A percentile compares a stretch with the other conserved stretches of the same genome.
phyloP scores from a whole-genome alignment of 2,888 invertebrate species.

The Bellardia bayeri region DNA sequence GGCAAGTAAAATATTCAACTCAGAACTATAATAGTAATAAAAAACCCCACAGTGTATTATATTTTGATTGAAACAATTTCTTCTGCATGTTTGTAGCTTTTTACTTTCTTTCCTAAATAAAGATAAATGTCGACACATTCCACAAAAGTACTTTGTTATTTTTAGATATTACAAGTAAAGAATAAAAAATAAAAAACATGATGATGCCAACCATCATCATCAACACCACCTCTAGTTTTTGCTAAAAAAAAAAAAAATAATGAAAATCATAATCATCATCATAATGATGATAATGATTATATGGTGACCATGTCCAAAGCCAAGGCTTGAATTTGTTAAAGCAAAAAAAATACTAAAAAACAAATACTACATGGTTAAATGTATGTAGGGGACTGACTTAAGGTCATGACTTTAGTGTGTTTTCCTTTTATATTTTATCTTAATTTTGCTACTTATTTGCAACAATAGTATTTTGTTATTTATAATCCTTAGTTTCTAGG shows the following conservation, averaged over 20 bases:
- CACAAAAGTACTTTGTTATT: constrained; percentile 23
- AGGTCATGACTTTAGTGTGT: constrained; percentile 57
- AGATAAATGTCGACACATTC: constrained; percentile 44
- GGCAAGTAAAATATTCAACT: constrained; percentile 2
- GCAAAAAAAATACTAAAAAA: background rate
- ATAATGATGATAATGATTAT: constrained; percentile 41
- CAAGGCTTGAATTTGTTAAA: constrained; percentile 21
- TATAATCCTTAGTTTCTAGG: constrained; percentile 35
- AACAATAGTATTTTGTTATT: constrained; percentile 47
- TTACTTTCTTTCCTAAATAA: constrained; percentile 30
- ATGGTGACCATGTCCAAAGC: constrained; percentile 34
- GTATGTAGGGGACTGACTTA: background rate
- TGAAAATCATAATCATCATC: background rate
- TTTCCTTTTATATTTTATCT: constrained; percentile 5
- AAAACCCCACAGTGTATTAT: constrained; percentile 32
- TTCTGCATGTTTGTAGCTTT: background rate
- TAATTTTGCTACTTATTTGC: background rate
- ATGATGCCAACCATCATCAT: constrained; percentile 44
- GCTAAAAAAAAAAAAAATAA: constrained; percentile 8
- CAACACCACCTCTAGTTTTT: constrained; percentile 7
- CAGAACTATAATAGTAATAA: constrained; percentile 32
- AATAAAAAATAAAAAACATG: constrained; percentile 12
- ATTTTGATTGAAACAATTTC: constrained; percentile 52
- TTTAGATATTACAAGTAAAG: background rate
- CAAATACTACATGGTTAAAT: constrained; percentile 12